Evolutionary conservation across 1,140 invertebrate genomes (phyloP), one percentile per base, ranked within the genome.

Genomic region (Leptinotarsa defecta): DNA sequence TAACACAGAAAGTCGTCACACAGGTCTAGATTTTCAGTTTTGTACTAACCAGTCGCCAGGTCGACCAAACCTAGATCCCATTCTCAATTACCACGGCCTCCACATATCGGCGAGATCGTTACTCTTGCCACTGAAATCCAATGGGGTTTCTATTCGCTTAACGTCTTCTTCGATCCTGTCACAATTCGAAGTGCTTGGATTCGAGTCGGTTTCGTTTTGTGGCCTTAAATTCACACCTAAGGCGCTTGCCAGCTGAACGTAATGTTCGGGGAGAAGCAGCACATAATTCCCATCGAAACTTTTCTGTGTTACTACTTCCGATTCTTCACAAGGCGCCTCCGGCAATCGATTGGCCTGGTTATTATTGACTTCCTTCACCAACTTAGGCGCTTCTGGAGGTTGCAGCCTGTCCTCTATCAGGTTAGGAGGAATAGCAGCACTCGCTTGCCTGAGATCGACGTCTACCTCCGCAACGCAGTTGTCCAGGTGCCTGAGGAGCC

Each of bases 401-500:
- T 80, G 73, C 24, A 79, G 75, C 70, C 78, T 71, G 74, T 82
- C 78, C 13, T 77, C 71, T 6, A 63, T 52, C 11, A 71, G 34
- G n/a, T 71, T 72, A 43, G 52, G 57, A 57, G 52, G 52, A 43
- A 48, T 43, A 27, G 34, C 34, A 48, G 49, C 24, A 63, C 70
- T 13, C 2, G 78, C 79, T 67, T 90, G 89, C 74, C 90, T 88
- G 27, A 92, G 86, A 80, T 92, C 91, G 43, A 91, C 84, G 81
- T 92, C 91, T 20, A 94, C 88, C 80, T 93, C 92, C 0, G 89
- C 88, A 17, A 93, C 88, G 83, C 92, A 93, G 78, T 89, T 90
- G 79, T 93, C 91, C 76, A 94, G 82, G 81, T 94, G 93, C 4
- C 91, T 87, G 2, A 94, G 81, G 11, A 94, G 85, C 19, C 92